These are phyloP conservation scores for Argynnis bischoffii DNA, from an alignment of 2,888 invertebrate genomes.

Conservation along the genomic window DNA sequence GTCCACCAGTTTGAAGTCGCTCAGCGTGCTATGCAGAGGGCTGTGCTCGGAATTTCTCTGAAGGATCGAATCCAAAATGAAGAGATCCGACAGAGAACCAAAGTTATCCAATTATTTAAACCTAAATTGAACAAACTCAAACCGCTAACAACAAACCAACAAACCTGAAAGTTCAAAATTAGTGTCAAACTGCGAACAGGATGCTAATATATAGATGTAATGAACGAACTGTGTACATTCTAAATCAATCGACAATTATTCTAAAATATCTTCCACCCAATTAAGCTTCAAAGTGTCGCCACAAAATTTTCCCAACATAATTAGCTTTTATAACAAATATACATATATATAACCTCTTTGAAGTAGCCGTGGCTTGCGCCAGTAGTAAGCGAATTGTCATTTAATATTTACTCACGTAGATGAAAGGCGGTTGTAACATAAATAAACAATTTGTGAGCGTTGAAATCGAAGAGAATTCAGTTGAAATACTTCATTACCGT, in stretches of 20 bases:
- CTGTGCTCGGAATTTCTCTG: no score
- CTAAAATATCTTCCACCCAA: constrained; percentile 59
- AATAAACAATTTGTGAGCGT: constrained; percentile 75
- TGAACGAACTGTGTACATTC: constrained; percentile 10
- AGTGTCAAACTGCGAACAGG: constrained; percentile 26
- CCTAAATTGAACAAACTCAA: neutral
- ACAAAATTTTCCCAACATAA: constrained; percentile 75
- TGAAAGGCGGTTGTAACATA: constrained; percentile 77
- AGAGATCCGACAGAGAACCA: no score
- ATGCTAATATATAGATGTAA: constrained; percentile 19
- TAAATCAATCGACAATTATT: constrained; percentile 68
- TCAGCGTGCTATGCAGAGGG: no score
- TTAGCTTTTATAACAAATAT: constrained; percentile 74
- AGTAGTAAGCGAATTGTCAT: constrained; percentile 61
- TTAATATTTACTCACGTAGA: constrained; percentile 76
- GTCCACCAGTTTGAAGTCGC: no score
- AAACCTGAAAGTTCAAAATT: constrained; percentile 10
- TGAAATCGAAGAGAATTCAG: constrained; percentile 68
- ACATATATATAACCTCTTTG: constrained; percentile 79
- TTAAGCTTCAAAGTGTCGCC: constrained; percentile 77
- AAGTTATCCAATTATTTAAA: neutral
- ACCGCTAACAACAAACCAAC: neutral
- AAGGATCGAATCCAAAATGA: no score
- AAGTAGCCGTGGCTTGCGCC: constrained; percentile 78
- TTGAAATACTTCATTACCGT: constrained; percentile 58